Conservation (phyloP, 2,888 invertebrate genomes). For the Rhogogaster chlorosoma region DNA sequence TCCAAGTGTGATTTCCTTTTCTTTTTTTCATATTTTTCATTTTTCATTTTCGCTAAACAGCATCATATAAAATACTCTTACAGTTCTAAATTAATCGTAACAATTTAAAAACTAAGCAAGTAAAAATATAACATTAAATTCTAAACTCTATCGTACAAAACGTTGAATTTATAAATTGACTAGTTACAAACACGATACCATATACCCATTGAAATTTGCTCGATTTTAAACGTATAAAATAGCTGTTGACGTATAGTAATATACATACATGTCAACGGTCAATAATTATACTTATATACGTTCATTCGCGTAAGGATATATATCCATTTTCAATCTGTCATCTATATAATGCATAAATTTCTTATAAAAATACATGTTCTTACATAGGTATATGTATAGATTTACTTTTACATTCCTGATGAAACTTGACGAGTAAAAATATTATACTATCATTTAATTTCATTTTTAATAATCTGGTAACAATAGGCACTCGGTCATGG, state of each 20-base stretch:
- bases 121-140: constrained; percentile 58
- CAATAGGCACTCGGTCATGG: constrained; percentile 58
- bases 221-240: background rate
- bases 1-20: background rate
- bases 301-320: background rate
- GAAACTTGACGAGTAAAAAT: background rate
- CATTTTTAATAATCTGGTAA: constrained; percentile 36
- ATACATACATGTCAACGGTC: background rate
- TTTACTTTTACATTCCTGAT: background rate
- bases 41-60: background rate
- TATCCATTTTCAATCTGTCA: background rate
- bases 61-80: background rate
- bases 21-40: background rate
- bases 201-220: constrained; percentile 55
- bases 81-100: background rate
- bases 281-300: background rate
- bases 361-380: constrained; percentile 39
- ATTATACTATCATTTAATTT: background rate
- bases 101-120: constrained; percentile 51
- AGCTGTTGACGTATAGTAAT: background rate
- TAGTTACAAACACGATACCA: constrained; percentile 73
- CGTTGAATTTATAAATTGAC: constrained; percentile 68
- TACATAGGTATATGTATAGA: background rate
- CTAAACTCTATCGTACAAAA: constrained; percentile 61
- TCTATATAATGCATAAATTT: constrained; percentile 22